Conservation (phyloP, 2,888 invertebrate species). For the Ptychoptera albimana region DNA sequence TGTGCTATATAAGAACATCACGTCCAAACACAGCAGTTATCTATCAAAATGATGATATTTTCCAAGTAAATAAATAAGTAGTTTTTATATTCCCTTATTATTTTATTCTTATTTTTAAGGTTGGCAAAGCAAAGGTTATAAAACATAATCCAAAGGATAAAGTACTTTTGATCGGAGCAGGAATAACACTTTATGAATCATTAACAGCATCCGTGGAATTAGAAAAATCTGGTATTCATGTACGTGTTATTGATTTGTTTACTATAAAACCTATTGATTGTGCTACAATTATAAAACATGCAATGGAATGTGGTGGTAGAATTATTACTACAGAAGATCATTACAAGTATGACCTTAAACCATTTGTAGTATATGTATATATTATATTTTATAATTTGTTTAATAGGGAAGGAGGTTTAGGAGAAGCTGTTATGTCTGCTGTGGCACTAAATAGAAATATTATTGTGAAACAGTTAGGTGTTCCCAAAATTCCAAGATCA, state of each 20-base stretch:
- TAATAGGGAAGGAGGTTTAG: conserved; percentile 62
- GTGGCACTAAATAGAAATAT: conserved; percentile 55
- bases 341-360: conserved; percentile 61
- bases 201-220: conserved; percentile 67
- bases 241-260: conserved; percentile 86
- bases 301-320: conserved; percentile 59
- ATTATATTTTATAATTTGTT: too few relatives aligned
- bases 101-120: conserved; percentile 20
- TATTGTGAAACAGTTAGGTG: conserved; percentile 62
- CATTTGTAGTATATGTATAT: too few relatives aligned
- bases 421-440: conserved; percentile 83
- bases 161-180: conserved; percentile 80
- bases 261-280: conserved; percentile 91
- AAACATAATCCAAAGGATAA: conserved; percentile 59
- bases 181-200: conserved; percentile 86
- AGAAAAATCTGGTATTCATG: conserved; percentile 49
- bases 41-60: conserved; percentile 69
- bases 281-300: conserved; percentile 56
- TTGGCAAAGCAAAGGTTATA: conserved; percentile 68
- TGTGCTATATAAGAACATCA: conserved; percentile 92
- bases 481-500: conserved; percentile 75
- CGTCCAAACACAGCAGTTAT: conserved; percentile 78
- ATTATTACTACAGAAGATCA: conserved; percentile 95
- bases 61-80: conserved; percentile 25
- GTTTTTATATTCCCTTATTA: not conserved